phyloP scores from a whole-genome alignment of 2,113 vertebrate species.

The Beaufortia kweichowensis region DNA sequence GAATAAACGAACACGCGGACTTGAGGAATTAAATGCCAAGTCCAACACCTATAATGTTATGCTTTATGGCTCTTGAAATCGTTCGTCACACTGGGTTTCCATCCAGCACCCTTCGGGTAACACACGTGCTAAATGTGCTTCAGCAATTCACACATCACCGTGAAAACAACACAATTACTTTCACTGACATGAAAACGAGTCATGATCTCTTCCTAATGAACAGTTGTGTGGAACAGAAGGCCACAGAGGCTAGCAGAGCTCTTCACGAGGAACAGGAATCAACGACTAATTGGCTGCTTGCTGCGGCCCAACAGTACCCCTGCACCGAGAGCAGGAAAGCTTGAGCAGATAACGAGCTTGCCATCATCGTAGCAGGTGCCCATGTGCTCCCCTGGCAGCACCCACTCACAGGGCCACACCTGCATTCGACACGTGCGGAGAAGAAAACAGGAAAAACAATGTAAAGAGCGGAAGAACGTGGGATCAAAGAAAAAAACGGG shows the following conservation, averaged over 20 bases:
- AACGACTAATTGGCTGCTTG: conserved; percentile 25
- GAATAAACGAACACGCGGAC: too few relatives aligned
- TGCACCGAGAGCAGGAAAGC: not conserved
- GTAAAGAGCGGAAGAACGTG: not conserved
- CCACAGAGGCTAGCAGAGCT: not conserved
- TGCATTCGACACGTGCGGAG: conserved; percentile 20
- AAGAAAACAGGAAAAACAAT: not conserved
- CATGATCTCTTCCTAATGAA: conserved; percentile 29
- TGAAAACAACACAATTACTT: conserved; percentile 12
- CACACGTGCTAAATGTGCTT: not conserved
- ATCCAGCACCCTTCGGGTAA: not conserved
- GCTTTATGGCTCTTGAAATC: too few relatives aligned
- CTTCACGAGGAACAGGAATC: not conserved
- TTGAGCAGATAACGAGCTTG: conserved; percentile 36
- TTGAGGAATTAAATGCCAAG: too few relatives aligned
- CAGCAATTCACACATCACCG: not conserved
- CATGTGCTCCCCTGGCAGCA: not conserved
- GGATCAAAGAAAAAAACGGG: conserved; percentile 18
- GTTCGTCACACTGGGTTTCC: not conserved
- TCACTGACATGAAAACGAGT: not conserved
- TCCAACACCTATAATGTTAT: too few relatives aligned
- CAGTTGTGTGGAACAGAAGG: not conserved
- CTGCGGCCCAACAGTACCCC: not conserved
- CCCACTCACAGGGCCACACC: conserved; percentile 34
- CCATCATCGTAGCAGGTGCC: conserved; percentile 33